Conservation (phyloP, 2,113 vertebrate species). For the Crotalus horridus region DNA sequence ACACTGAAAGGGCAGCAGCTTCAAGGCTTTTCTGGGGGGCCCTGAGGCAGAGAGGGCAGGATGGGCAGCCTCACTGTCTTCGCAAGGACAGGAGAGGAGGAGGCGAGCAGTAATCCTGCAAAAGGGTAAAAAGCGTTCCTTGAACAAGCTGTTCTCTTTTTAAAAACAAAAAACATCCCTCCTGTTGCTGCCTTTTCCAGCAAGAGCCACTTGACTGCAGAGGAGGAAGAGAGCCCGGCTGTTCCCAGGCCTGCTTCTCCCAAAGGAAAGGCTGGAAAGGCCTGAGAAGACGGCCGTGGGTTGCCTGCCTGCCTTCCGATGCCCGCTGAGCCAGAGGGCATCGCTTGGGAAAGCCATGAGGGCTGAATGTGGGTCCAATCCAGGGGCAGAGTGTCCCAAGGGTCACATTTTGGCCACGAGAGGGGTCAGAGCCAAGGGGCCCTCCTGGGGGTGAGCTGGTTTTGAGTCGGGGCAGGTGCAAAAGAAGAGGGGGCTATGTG, state of each 20-base stretch:
- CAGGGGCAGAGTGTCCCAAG: neutral
- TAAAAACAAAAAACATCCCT: neutral
- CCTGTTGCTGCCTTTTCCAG: neutral
- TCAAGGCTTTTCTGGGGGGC: neutral
- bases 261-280: neutral
- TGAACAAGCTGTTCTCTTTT: neutral
- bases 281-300: too few relatives aligned
- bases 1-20: neutral
- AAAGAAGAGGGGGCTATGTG: neutral
- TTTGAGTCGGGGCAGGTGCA: neutral
- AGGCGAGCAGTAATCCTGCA: neutral
- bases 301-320: neutral
- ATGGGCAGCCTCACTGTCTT: neutral
- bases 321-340: neutral
- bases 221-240: neutral
- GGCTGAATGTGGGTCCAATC: neutral
- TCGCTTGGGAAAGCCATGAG: too few relatives aligned
- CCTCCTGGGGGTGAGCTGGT: neutral
- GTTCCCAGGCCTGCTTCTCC: neutral
- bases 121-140: neutral
- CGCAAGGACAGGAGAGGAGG: neutral
- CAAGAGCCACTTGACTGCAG: neutral
- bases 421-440: neutral
- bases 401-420: neutral
- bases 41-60: neutral